These are phyloP conservation scores for Aldabrachelys gigantea DNA, from an alignment of 2,113 vertebrate genomes.

Conservation along the genomic window DNA sequence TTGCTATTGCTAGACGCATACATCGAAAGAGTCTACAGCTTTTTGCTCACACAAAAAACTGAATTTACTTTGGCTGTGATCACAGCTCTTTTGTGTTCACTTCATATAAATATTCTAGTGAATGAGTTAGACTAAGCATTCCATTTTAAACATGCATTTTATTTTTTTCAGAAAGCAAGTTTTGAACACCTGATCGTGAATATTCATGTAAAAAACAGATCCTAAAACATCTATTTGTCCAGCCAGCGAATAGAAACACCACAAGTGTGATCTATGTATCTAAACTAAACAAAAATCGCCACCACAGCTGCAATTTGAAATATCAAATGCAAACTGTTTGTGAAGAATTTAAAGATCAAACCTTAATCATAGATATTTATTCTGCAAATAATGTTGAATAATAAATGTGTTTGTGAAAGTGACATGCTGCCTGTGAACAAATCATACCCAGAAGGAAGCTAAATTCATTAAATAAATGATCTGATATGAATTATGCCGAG, in stretches of 20 bases:
- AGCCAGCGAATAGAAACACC: background rate
- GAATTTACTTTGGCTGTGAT: background rate
- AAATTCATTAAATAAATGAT: no score
- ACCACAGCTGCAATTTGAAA: background rate
- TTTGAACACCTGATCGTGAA: background rate
- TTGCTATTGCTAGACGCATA: background rate
- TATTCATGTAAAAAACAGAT: background rate
- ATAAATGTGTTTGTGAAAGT: background rate
- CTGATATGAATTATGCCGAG: no score
- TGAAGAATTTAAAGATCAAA: background rate
- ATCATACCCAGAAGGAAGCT: no score
- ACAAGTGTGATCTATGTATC: background rate
- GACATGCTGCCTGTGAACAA: no score
- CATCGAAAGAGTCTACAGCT: background rate
- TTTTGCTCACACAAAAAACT: background rate
- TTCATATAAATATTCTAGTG: background rate
- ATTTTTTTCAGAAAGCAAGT: background rate
- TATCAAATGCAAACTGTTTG: background rate
- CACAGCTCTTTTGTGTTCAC: background rate
- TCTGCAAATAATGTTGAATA: background rate
- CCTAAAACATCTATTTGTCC: background rate
- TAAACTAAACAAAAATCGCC: background rate
- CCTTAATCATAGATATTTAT: background rate
- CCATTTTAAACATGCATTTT: no score
- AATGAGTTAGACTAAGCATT: background rate